Base-by-base conservation (phyloP, 2,888 invertebrate species). In the Cosmopolites sordidus region DNA sequence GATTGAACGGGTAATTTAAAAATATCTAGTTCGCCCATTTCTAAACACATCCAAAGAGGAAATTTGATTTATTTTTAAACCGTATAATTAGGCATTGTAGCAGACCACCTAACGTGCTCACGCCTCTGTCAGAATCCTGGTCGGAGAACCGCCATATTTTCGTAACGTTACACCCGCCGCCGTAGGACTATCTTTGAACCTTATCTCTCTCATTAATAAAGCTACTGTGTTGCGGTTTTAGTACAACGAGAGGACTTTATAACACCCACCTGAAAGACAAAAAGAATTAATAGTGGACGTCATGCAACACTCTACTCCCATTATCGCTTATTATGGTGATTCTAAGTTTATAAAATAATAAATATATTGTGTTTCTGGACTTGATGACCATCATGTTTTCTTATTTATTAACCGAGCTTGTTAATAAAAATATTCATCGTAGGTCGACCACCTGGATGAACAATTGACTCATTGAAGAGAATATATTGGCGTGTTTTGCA, bases 51-150 rank as follows among this genome's bases (percentile, higher is more conserved):
- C 45, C 33, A 45, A 45, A 37, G 45, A 45, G 45, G 16, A 29
- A 47, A 47, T 47, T 39, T 39, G 27, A 47, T 49, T 38, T 51
- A 51, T 51, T 51, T 50, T 51, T 51, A 51, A 50, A 18, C 15
- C 17, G n/a, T 51, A 51, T 51, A 51, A 51, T 51, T 51, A 51
- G 45, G 40, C 44, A 38, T 44, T 47, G 47, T 45, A 41, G 43
- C 39, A 30, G 55, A 55, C 55, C 55, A 55, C 55, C 55, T 55
- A 55, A 55, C 47, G 51, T 38, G 55, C 29, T 55, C 55, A 51
- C 55, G 55, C 55, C 55, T 51, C 43, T 51, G 55, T 47, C 47
- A 43, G 42, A 42, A 50, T 37, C 16, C 38, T 17, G 47, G 38
- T 15, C 43, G 22, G 22, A 22, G 22, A 42, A 43, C 18, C 41